Base-by-base conservation (phyloP, 2,888 invertebrate genomes). In the Perizoma flavofasciatum region DNA sequence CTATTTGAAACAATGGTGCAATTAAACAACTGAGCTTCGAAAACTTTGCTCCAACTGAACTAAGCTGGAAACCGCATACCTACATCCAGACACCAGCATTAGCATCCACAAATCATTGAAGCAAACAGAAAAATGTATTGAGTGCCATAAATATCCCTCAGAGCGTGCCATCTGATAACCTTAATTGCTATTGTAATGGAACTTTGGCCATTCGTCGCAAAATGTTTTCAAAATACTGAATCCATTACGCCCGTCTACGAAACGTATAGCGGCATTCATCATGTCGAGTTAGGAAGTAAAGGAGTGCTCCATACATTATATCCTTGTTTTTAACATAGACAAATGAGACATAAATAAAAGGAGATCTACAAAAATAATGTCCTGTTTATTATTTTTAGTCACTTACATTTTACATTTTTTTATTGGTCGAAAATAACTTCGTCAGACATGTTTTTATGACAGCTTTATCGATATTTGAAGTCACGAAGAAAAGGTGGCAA, bases 401-500 rank as follows among this genome's bases (percentile, higher is more conserved):
- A 48, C 40, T 10, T 45, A 8, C 37, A 39, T 44, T 41, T 61
- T 50, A 59, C 45, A 54, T 44, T 58, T 65, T 22, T 59, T 65
- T 65, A 33, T 7, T 34, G 7, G 11, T 39, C 32, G 37, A 32
- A 39, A 40, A 49, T 35, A 40, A 41, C 43, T 50, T 56, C 49
- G 5, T 37, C 37, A 37, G 43, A 54, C 50, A 61, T 61, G n/a
- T 35, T 9, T 39, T 40, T 5, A 22, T 44, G 49, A 40, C 6
- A 5, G 39, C 10, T 5, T 40, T 61, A 70, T 10, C 53, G 47
- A 63, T 72, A 72, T 32, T 22, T 66, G 9, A 76, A 59, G 61
- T 78, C 67, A 63, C 62, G 68, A 37, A 88, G 71, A 71, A 88
- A 88, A 6, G 67, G 55, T 6, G 89, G 89, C 34, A 89, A 68